Base-by-base conservation (phyloP, 2,888 invertebrate species). In the Aphidius colemani region DNA sequence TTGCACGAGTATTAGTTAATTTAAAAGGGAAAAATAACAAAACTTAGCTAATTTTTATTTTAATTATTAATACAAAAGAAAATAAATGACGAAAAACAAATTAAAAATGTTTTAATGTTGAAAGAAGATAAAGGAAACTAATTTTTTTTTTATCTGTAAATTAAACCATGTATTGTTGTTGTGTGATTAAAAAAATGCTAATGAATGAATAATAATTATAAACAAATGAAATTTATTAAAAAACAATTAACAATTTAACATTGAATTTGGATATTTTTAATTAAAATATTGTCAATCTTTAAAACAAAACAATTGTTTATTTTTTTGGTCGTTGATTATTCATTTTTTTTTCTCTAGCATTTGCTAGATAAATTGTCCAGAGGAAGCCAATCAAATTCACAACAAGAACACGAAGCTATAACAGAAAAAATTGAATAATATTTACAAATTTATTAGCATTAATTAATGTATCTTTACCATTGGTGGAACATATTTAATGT, bases 361-460 rank as follows among this genome's bases (percentile, higher is more conserved):
- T 86, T 3, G 92, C 90, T 59, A 93, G 76, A 76, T 89, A 92
- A 78, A 93, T 88, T 1, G 89, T 87, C 93, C 93, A 93, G 71
- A 90, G 86, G 75, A 93, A 90, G 53, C 91, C 90, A 64, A 93
- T 88, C n/a, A 92, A 73, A 77, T 91, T 92, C 78, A 88, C 87
- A 65, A 89, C 86, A 9, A 93, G 83, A n/a, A 92, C 90, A 71
- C 92, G 84, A 61, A 94, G 82, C 92, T 93, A 84, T 69, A 88
- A 88, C 70, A 65, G 74, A 72, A 53, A 67, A 70, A 60, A 48
- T 18, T 40, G 30, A 43, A 51, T 13, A 51, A 55, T 40, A 56
- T n/a, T 49, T 51, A 59, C 6, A 59, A 53, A 53, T 51, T 63
- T 53, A 9, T 30, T 46, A 9, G 45, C 39, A 50, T 5, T 30